Base-by-base conservation (phyloP, 1,140 invertebrate genomes). In the Sycophaga agraensis region DNA sequence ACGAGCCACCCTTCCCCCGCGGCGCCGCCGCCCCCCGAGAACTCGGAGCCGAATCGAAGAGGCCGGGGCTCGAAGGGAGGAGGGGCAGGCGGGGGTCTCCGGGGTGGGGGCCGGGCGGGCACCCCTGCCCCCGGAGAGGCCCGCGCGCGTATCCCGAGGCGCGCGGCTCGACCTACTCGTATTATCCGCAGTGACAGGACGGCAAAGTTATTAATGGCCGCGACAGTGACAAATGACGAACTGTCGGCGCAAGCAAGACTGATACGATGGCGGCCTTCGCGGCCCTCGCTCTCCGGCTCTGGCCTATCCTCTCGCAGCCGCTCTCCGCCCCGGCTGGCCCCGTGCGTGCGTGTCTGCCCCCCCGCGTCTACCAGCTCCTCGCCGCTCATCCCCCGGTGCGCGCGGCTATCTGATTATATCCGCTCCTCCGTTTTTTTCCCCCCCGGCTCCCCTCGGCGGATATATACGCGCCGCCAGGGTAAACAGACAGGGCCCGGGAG, bases 161-260 rank as follows among this genome's bases (percentile, higher is more conserved):
- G 48, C 31, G 46, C 17, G 72, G 35, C 34, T 31, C 28, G 72
- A 77, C 75, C 77, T 74, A 78, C 78, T 77, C 76, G 77, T 81
- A 81, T 80, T 81, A 81, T 80, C 78, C 78, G 75, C 78, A 80
- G 77, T 80, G 77, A 81, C 79, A 81, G 79, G 70, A 78, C 76
- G 73, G 74, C 69, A 75, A 74, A 80, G 78, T 80, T 81, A 81
- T 81, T 81, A 81, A 81, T 81, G 79, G 78, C 78, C 69, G 70
- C 72, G 79, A 81, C 79, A 80, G 73, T 81, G 77, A 79, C 78
- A 81, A 80, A 81, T 80, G 78, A 81, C 78, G 79, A 79, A 81
- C 79, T 80, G 79, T 81, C 79, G 77, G 77, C 78, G 78, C 79
- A 81, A 81, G 79, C 79, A 81, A 80, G 79, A 81, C 79, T 81